Evolutionary conservation across 30 jellyfish, hydroid and myxozoan species (phyloP).

Genomic region (Catostylus mosaicus): DNA sequence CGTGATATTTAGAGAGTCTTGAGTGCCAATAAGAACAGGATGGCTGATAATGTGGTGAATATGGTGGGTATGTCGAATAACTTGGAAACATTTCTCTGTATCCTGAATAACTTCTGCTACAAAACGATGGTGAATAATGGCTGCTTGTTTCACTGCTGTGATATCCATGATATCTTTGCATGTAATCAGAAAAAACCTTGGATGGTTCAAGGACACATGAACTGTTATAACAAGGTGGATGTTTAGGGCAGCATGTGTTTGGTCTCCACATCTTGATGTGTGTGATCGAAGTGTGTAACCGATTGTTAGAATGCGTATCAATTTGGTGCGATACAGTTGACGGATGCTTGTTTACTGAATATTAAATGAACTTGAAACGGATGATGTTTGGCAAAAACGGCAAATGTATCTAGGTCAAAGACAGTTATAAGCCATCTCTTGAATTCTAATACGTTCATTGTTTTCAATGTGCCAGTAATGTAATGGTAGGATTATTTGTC

Average conservation of each 20-base stretch:
- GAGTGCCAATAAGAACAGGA: constrained; percentile 60
- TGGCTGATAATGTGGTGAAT: constrained; percentile 47
- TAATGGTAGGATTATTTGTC: constrained; percentile 63
- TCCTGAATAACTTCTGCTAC: constrained; percentile 37
- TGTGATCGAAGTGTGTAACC: neutral
- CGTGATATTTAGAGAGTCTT: constrained; percentile 54
- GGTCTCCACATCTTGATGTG: constrained; percentile 64
- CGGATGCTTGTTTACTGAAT: constrained; percentile 42
- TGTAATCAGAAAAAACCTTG: constrained; percentile 56
- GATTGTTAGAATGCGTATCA: neutral
- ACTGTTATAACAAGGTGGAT: constrained; percentile 69
- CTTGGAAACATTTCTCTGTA: constrained; percentile 51
- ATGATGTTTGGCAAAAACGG: constrained; percentile 65
- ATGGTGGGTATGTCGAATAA: constrained; percentile 38
- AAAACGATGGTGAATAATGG: constrained; percentile 35
- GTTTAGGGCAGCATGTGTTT: constrained; percentile 57
- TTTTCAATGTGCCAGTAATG: constrained; percentile 72
- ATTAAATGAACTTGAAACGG: constrained; percentile 28
- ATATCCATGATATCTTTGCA: constrained; percentile 52
- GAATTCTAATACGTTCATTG: constrained; percentile 54
- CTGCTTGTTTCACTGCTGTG: constrained; percentile 37
- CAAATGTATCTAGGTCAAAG: constrained; percentile 68
- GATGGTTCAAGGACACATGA: constrained; percentile 62
- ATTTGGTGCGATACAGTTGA: constrained; percentile 19
- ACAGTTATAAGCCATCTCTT: constrained; percentile 69